These are phyloP conservation scores for Calyptommatus sinebrachiatus DNA, from an alignment of 2,113 vertebrate genomes.

Conservation along the genomic window DNA sequence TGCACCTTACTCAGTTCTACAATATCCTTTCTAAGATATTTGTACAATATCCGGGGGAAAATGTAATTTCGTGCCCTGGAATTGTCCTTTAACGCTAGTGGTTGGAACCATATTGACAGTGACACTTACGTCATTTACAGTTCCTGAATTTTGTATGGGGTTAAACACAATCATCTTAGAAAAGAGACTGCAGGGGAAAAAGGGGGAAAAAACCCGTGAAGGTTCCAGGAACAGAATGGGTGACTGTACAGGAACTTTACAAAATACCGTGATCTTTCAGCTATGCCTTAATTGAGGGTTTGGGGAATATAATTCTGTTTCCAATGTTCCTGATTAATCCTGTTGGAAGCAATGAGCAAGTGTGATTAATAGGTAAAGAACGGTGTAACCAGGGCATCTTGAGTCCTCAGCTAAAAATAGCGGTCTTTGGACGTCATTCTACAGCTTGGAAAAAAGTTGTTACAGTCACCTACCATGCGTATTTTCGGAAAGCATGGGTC, in stretches of 20 bases:
- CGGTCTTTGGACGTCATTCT: background rate
- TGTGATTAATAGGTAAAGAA: slow-evolving; percentile 7
- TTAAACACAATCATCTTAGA: background rate
- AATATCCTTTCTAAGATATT: background rate
- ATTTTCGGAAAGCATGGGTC: background rate
- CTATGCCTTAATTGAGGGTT: background rate
- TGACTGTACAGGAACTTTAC: background rate
- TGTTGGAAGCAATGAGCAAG: background rate
- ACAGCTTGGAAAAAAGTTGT: background rate
- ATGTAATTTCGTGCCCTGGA: too few relatives aligned
- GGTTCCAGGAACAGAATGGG: background rate
- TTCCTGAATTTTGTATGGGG: background rate
- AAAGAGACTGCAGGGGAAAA: background rate
- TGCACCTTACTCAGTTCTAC: too few relatives aligned
- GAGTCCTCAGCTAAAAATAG: slow-evolving; percentile 2
- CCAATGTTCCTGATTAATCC: slow-evolving; percentile 2
- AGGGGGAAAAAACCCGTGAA: background rate
- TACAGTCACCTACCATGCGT: background rate
- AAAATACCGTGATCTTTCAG: background rate
- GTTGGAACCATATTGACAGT: background rate
- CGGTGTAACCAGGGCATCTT: background rate
- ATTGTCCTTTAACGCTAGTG: too few relatives aligned
- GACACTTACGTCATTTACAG: background rate
- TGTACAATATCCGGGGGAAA: background rate
- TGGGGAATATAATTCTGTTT: background rate